A percentile compares a stretch with the other conserved stretches of the same genome.
These are phyloP conservation scores for Pharmacophagus antenor DNA, from an alignment of 2,888 invertebrate species.

Conservation along the genomic window DNA sequence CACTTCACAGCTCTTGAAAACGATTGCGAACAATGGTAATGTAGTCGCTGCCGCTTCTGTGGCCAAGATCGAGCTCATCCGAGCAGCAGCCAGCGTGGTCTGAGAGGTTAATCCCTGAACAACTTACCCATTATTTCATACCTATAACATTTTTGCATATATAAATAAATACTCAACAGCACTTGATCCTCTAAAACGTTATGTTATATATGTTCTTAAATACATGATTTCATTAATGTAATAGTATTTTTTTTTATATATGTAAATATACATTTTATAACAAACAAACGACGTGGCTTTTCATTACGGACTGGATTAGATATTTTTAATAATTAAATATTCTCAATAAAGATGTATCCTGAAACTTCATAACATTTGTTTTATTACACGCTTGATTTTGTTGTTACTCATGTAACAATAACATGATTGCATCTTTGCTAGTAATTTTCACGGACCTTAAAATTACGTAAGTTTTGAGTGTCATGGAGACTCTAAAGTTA, in stretches of 20 bases:
- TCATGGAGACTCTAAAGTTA: too few species aligned
- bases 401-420: too few species aligned
- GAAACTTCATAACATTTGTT: conserved; percentile 6
- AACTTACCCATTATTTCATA: neutral
- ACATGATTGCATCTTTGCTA: too few species aligned
- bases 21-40: conserved; percentile 43
- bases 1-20: conserved; percentile 49
- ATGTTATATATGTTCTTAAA: conserved; percentile 6
- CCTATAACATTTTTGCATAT: conserved; percentile 40
- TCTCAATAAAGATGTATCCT: conserved; percentile 27
- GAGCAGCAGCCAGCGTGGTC: conserved; percentile 32
- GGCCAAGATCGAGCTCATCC: conserved; percentile 44
- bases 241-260: conserved; percentile 31
- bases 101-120: neutral
- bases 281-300: conserved; percentile 57
- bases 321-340: conserved; percentile 33
- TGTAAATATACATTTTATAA: conserved; percentile 62
- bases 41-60: conserved; percentile 36
- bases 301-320: conserved; percentile 46
- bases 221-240: neutral
- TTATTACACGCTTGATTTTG: too few species aligned
- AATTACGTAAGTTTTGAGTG: too few species aligned
- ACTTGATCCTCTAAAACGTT: neutral
- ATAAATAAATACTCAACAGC: conserved; percentile 27
- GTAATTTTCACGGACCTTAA: too few species aligned